phyloP scores from a whole-genome alignment of 1,140 invertebrate genomes.

The Drosophila sp. region DNA sequence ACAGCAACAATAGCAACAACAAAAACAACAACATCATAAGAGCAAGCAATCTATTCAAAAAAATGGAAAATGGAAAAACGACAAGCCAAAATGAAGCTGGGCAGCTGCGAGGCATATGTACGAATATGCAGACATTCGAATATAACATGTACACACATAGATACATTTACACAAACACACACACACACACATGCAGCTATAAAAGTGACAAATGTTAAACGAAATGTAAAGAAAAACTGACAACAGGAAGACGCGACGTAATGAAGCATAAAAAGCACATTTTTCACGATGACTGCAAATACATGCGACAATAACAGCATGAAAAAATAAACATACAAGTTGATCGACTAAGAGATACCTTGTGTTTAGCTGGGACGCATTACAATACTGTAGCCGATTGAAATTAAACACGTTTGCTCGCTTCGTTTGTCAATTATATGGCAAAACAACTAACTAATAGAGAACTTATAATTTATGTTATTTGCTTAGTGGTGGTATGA shows the following conservation, averaged over 20 bases:
- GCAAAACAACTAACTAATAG: too few relatives aligned
- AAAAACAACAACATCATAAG: constrained; percentile 44
- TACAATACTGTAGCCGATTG: background rate
- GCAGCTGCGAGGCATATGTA: constrained; percentile 71
- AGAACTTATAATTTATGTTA: too few relatives aligned
- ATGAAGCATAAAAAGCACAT: constrained; percentile 81
- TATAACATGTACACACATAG: constrained; percentile 14
- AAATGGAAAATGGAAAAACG: constrained; percentile 38
- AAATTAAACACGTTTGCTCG: too few relatives aligned
- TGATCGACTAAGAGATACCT: background rate
- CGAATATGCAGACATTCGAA: constrained; percentile 33
- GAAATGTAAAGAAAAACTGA: constrained; percentile 82
- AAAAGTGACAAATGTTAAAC: constrained; percentile 83
- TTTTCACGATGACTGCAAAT: constrained; percentile 73
- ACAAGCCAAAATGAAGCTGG: constrained; percentile 70
- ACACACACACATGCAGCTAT: constrained; percentile 63
- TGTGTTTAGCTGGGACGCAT: background rate
- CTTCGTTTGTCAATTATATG: too few relatives aligned
- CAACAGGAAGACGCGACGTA: constrained; percentile 79
- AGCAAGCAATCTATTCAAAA: constrained; percentile 26
- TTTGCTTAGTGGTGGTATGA: too few relatives aligned
- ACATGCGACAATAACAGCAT: constrained; percentile 31
- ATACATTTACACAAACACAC: constrained; percentile 12
- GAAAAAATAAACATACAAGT: background rate
- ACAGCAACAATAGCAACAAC: constrained; percentile 47